Evolutionary conservation across 2,888 invertebrate genomes (phyloP), one percentile per base, ranked within the genome.

Genomic region (Agrypnus murinus): DNA sequence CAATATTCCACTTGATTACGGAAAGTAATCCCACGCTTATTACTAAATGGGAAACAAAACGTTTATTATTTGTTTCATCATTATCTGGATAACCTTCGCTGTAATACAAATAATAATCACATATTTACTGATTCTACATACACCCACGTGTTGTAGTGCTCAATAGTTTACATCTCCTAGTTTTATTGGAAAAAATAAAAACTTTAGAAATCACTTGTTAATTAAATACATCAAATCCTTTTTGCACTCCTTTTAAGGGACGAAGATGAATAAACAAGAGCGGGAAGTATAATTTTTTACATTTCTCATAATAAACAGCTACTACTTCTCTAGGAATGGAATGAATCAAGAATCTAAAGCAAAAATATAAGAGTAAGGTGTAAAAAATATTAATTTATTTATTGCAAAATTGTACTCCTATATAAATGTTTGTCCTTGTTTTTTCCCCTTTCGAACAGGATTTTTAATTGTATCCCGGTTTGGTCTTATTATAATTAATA

Each of bases 21-120:
- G 55, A 55, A 38, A 25, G 43, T 43, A 58, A 25, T 25, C 43
- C 58, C 40, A 43, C 58, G 58, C 43, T n/a, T 12, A 31, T 40
- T 43, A 43, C 40, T 40, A 58, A 58, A 58, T 31, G 58, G 55
- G 55, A 55, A 36, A 58, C 14, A 38, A 43, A 55, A 38, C 34
- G 55, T 55, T 55, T 55, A 43, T 55, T 55, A 43, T 40, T 40
- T 10, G 40, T 19, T 58, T 58, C 58, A 55, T 55, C 55, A 31
- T 19, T 58, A 58, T 58, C 58, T 58, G 17, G 15, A 57, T 40
- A 17, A 19, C 57, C 57, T 53, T 53, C 32, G 36, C 6, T 17
- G 36, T 15, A 38, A 53, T 31, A 15, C 55, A 55, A 38, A n/a
- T 38, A 38, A 55, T 14, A 25, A 7, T 25, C 48, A 19, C 19